Conservation (phyloP, 2,888 invertebrate genomes). For the Ophraella communa region DNA sequence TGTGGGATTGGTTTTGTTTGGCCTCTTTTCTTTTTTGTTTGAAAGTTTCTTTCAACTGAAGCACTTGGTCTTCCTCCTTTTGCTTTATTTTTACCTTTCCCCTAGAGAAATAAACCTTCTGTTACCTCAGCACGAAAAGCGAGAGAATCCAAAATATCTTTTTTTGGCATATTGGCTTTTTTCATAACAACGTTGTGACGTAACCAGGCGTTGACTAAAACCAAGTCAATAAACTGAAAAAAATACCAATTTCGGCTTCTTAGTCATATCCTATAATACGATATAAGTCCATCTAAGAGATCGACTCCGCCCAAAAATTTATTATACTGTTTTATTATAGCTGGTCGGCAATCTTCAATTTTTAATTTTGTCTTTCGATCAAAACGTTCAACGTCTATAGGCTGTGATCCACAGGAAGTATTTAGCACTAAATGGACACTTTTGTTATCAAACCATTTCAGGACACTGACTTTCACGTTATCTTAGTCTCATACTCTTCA, state of each 20-base stretch:
- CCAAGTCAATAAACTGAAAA: neutral
- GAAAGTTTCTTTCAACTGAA: neutral
- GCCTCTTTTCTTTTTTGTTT: too few relatives aligned
- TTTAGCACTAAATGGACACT: neutral
- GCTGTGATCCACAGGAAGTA: neutral
- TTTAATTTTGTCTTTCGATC: neutral
- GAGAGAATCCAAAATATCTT: slow-evolving; percentile 1
- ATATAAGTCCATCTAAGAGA: neutral
- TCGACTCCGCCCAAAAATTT: neutral
- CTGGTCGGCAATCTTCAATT: too few relatives aligned
- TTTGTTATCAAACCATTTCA: neutral
- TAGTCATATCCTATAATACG: neutral
- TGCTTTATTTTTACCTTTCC: slow-evolving; percentile 1
- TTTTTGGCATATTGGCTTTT: neutral
- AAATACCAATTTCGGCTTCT: neutral
- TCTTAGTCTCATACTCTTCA: too few relatives aligned
- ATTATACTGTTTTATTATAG: neutral
- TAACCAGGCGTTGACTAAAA: neutral
- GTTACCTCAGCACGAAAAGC: neutral
- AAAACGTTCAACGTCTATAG: neutral
- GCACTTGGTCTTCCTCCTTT: neutral
- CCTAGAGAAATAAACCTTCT: too few relatives aligned
- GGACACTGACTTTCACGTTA: too few relatives aligned
- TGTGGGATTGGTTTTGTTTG: slow-evolving; percentile 3
- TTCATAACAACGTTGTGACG: neutral